A percentile compares a stretch with the other conserved stretches of the same genome.
Evolutionary conservation across 2,888 invertebrate species (phyloP).

Genomic region (Chloroclysta siterata): DNA sequence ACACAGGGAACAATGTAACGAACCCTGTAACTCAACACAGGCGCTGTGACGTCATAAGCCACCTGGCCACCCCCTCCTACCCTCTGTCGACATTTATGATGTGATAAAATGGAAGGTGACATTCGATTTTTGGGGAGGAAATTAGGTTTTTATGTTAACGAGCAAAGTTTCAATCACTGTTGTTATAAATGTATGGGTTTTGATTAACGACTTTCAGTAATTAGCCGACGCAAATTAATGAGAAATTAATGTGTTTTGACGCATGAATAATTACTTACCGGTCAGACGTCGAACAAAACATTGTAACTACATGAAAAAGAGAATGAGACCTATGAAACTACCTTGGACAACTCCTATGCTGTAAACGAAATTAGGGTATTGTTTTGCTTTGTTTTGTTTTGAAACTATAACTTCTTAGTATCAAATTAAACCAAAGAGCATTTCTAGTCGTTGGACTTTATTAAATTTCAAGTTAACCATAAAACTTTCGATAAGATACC

Average conservation of each 20-base stretch:
- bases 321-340: neutral
- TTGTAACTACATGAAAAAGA: neutral
- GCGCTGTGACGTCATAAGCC: slow-evolving; percentile 38
- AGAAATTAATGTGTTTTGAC: neutral
- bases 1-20: slow-evolving; percentile 21
- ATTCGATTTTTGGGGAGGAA: slow-evolving; percentile 11
- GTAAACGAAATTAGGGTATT: neutral
- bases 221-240: neutral
- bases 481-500: neutral
- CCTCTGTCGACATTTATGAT: slow-evolving; percentile 32
- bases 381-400: neutral
- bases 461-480: neutral
- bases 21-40: slow-evolving; percentile 24
- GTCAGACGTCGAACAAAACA: neutral
- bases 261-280: neutral
- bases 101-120: slow-evolving; percentile 29
- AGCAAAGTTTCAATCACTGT: slow-evolving; percentile 13
- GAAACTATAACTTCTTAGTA: neutral
- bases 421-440: neutral
- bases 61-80: slow-evolving; percentile 33
- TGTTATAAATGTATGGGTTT: neutral
- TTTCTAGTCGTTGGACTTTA: neutral
- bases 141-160: slow-evolving; percentile 24
- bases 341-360: neutral
- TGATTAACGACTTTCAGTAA: neutral